Conservation (phyloP, 1,140 invertebrate species). For the Lerema accius region DNA sequence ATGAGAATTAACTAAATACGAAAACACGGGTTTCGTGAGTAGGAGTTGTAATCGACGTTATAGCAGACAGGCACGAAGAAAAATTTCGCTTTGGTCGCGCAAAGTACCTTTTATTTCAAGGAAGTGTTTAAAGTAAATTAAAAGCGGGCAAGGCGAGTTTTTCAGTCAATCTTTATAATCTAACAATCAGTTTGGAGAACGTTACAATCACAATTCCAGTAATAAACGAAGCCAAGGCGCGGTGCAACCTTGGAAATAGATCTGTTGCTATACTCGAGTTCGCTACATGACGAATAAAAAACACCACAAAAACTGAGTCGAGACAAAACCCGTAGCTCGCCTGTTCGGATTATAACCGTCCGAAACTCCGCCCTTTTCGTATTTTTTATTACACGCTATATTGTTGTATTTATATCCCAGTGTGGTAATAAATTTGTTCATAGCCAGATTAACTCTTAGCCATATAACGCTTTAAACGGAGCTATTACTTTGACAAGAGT, state of each 20-base stretch:
- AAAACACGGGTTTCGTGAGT: constrained; percentile 62
- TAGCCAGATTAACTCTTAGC: constrained; percentile 31
- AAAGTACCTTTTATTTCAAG: constrained; percentile 65
- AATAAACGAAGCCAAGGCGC: constrained; percentile 61
- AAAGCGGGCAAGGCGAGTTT: constrained; percentile 58
- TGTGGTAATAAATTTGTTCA: constrained; percentile 30
- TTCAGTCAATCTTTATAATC: constrained; percentile 62
- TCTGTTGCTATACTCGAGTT: constrained; percentile 55
- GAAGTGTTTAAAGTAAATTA: constrained; percentile 75
- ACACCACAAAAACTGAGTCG: constrained; percentile 63
- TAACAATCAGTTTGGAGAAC: constrained; percentile 65
- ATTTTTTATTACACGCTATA: constrained; percentile 41
- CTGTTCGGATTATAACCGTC: constrained; percentile 65
- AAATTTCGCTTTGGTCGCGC: constrained; percentile 53
- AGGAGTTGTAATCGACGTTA: constrained; percentile 64
- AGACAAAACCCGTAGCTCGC: constrained; percentile 48
- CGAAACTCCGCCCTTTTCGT: constrained; percentile 62
- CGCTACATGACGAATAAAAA: constrained; percentile 66
- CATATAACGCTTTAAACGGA: constrained; percentile 19
- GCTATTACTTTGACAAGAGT: constrained; percentile 28
- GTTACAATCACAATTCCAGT: constrained; percentile 60
- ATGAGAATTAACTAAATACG: constrained; percentile 61
- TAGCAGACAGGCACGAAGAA: constrained; percentile 69
- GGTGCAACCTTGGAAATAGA: constrained; percentile 69
- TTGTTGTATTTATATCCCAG: constrained; percentile 32